phyloP scores from a whole-genome alignment of 2,888 invertebrate genomes.

The Lasioglossum calceatum region DNA sequence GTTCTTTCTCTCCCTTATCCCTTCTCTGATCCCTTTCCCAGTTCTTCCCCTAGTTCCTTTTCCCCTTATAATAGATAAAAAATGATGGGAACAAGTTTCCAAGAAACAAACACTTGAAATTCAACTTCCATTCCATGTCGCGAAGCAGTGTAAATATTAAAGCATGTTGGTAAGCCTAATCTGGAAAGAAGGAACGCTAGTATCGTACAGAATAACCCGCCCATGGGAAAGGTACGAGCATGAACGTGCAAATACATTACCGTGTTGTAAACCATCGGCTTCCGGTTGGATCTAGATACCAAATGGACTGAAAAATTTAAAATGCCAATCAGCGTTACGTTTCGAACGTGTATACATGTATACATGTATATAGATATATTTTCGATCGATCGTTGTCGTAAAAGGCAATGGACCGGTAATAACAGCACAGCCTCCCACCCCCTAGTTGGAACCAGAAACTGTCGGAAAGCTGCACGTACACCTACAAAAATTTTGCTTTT shows the following conservation, averaged over 20 bases:
- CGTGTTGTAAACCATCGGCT: slow-evolving; percentile 49
- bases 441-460: slow-evolving; percentile 72
- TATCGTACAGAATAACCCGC: not conserved
- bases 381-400: slow-evolving; percentile 78
- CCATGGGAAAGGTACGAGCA: slow-evolving; percentile 9
- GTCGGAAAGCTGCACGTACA: slow-evolving; percentile 60
- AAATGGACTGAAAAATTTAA: slow-evolving; percentile 82
- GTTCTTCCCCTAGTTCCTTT: not conserved
- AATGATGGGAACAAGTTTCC: not conserved
- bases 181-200: not conserved
- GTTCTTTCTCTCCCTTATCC: not conserved
- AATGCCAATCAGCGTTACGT: slow-evolving; percentile 81
- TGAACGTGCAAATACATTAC: slow-evolving; percentile 46
- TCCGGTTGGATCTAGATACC: slow-evolving; percentile 59
- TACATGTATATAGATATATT: slow-evolving; percentile 5
- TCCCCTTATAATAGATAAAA: not conserved
- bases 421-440: slow-evolving; percentile 69
- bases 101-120: not conserved
- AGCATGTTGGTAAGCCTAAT: not conserved
- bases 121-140: not conserved
- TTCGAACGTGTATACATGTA: slow-evolving; percentile 62
- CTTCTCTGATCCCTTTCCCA: not conserved
- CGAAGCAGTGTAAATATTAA: not conserved
- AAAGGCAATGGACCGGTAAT: slow-evolving; percentile 80
- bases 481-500: slow-evolving; percentile 40